A percentile compares a stretch with the other conserved stretches of the same genome.
Conservation (phyloP, 2,113 vertebrate species). For the Brienomyrus longianalis region DNA sequence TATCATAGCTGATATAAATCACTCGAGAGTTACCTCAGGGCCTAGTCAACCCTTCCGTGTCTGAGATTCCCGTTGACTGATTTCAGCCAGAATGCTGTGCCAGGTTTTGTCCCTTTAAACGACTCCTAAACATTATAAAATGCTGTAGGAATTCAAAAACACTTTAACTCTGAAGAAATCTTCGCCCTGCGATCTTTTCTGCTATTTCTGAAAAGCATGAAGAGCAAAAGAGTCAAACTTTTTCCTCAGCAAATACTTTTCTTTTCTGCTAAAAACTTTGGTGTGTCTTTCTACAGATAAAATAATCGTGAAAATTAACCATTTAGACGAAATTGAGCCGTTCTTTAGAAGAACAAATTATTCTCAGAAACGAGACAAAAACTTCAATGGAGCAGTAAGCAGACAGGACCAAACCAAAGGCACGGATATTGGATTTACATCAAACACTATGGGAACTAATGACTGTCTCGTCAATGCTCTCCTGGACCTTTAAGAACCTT, state of each 20-base stretch:
- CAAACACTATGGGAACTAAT: not conserved
- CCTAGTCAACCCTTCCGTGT: not conserved
- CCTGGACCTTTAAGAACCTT: no score
- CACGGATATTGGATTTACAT: slow-evolving; percentile 4
- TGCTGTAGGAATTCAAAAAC: not conserved
- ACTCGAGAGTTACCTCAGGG: not conserved
- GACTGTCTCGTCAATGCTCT: not conserved
- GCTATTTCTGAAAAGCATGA: not conserved
- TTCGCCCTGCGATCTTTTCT: not conserved
- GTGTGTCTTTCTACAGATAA: not conserved
- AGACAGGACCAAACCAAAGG: not conserved
- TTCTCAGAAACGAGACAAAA: not conserved
- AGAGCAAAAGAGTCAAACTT: not conserved
- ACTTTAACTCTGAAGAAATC: not conserved
- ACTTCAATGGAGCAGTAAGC: not conserved
- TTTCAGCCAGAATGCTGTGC: not conserved
- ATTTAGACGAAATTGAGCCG: not conserved
- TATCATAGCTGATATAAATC: slow-evolving; percentile 4
- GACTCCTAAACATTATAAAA: not conserved
- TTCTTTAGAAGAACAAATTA: not conserved
- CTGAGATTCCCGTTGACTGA: not conserved
- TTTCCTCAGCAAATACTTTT: not conserved
- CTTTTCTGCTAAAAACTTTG: not conserved
- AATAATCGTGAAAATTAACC: not conserved
- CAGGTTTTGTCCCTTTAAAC: not conserved